These are phyloP conservation scores for Prionailurus viverrinus DNA, from an alignment of 2,113 vertebrate species.

Conservation along the genomic window DNA sequence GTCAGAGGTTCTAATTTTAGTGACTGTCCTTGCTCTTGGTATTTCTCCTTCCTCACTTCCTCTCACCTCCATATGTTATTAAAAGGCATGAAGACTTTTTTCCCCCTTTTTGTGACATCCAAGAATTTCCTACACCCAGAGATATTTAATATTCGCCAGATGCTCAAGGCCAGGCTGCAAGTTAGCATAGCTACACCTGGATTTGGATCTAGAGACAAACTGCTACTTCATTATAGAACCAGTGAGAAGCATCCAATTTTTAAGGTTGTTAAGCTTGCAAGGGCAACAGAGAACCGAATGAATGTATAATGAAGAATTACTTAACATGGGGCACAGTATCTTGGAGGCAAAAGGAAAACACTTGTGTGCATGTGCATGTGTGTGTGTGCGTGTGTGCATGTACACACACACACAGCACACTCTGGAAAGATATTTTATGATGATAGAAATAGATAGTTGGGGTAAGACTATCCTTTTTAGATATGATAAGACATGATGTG, in stretches of 20 bases:
- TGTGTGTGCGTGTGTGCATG: not conserved
- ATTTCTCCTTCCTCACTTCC: not conserved
- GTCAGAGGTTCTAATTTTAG: not conserved
- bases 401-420: not conserved
- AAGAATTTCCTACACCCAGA: slow-evolving; percentile 54
- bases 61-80: not conserved
- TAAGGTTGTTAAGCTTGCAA: slow-evolving; percentile 85
- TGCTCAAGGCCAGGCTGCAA: slow-evolving; percentile 81
- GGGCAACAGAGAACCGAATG: slow-evolving; percentile 84
- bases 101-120: not conserved
- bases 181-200: slow-evolving; percentile 83
- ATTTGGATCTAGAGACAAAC: slow-evolving; percentile 85
- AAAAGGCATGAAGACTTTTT: not conserved
- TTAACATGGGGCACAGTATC: slow-evolving; percentile 75
- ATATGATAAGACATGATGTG: not conserved
- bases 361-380: too few species aligned
- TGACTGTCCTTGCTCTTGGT: not conserved
- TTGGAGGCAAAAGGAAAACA: slow-evolving; percentile 55
- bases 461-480: not conserved
- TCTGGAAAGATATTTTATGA: not conserved
- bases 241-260: slow-evolving; percentile 84
- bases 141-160: slow-evolving; percentile 74
- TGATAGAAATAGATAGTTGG: not conserved
- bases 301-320: slow-evolving; percentile 78
- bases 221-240: slow-evolving; percentile 86